A percentile compares a stretch with the other conserved stretches of the same genome.
Conservation (phyloP, 1,140 invertebrate genomes). For the Aphaenogaster rudis region DNA sequence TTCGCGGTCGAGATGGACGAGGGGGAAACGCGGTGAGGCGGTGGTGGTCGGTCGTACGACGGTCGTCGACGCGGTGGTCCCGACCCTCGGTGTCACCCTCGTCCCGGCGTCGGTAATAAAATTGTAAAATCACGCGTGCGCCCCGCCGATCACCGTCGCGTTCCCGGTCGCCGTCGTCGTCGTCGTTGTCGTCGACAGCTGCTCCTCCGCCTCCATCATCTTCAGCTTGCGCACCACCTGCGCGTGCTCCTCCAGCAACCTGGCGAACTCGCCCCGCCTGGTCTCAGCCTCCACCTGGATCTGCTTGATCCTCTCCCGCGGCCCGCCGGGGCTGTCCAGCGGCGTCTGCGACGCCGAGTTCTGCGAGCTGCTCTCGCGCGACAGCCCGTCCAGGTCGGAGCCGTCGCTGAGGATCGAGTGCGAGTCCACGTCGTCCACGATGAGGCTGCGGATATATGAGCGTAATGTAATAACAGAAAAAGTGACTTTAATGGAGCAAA, state of each 20-base stretch:
- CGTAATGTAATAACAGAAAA: not conserved
- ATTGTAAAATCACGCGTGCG: slow-evolving; percentile 79
- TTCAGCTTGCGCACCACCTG: slow-evolving; percentile 85
- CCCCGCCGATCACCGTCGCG: slow-evolving; percentile 71
- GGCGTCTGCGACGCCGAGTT: slow-evolving; percentile 78
- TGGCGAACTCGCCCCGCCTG: slow-evolving; percentile 86
- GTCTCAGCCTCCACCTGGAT: slow-evolving; percentile 86
- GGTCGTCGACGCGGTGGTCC: slow-evolving; percentile 69
- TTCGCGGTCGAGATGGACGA: slow-evolving; percentile 28
- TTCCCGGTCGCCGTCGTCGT: slow-evolving; percentile 61
- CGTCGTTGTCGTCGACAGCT: slow-evolving; percentile 69
- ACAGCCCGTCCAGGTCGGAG: slow-evolving; percentile 74
- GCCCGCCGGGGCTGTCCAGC: slow-evolving; percentile 78
- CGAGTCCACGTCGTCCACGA: slow-evolving; percentile 82
- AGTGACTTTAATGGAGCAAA: not conserved
- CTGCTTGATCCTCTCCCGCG: slow-evolving; percentile 80
- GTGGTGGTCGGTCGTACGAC: slow-evolving; percentile 6
- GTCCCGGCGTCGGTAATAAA: not conserved
- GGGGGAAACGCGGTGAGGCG: slow-evolving; percentile 39
- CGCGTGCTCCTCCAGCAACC: slow-evolving; percentile 86
- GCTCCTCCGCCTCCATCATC: slow-evolving; percentile 84
- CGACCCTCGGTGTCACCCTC: slow-evolving; percentile 55
- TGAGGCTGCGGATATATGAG: slow-evolving; percentile 73
- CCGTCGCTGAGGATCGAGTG: slow-evolving; percentile 76
- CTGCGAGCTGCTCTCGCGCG: slow-evolving; percentile 74